Evolutionary conservation across 2,113 vertebrate genomes (phyloP).

Genomic region (Cephalophus harveyi): DNA sequence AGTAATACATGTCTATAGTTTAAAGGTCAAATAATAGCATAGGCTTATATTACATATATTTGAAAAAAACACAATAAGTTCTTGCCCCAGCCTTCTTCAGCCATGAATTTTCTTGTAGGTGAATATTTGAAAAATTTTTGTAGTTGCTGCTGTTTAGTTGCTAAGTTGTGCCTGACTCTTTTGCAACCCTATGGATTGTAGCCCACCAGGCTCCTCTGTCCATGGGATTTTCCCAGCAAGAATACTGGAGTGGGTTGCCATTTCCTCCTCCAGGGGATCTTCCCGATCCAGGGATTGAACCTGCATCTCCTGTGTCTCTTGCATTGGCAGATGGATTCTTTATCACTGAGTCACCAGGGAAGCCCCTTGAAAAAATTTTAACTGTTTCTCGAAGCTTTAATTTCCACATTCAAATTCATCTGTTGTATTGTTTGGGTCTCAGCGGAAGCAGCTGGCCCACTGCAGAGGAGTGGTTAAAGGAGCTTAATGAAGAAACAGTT

Average conservation of each 20-base stretch:
- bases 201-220: not conserved
- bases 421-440: not conserved
- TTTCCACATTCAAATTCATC: not conserved
- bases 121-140: not conserved
- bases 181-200: not conserved
- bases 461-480: not conserved
- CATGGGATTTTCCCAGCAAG: not conserved
- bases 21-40: not conserved
- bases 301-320: not conserved
- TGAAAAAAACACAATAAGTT: not conserved
- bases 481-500: not conserved
- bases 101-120: not conserved
- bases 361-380: not conserved
- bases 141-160: not conserved
- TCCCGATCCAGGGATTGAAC: not conserved
- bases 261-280: not conserved
- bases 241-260: not conserved
- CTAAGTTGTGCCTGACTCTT: not conserved
- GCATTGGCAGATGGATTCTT: not conserved
- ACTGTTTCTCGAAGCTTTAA: not conserved
- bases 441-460: not conserved
- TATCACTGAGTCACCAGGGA: not conserved
- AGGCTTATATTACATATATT: not conserved
- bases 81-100: not conserved
- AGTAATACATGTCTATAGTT: not conserved